Percentiles rank a stretch among this genome's conserved stretches.
These are phyloP conservation scores for Xiphydria camelus DNA, from an alignment of 2,888 invertebrate species.

Conservation along the genomic window DNA sequence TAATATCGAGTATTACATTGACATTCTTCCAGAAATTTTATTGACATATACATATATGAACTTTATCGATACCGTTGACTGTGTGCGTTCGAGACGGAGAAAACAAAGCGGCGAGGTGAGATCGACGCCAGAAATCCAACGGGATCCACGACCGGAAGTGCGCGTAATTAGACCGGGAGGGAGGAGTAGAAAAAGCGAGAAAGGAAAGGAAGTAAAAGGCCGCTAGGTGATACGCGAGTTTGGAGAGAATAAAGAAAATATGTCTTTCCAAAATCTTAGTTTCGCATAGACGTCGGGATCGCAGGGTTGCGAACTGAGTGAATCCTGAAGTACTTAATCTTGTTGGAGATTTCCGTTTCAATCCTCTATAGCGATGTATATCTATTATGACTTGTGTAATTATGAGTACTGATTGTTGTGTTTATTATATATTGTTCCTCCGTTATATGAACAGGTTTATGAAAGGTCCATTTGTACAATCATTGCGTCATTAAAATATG, in stretches of 20 bases:
- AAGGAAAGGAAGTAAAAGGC: slow-evolving; percentile 20
- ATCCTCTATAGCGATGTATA: too few species aligned
- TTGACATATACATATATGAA: slow-evolving; percentile 46
- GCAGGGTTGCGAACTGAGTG: too few species aligned
- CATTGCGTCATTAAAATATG: slow-evolving; percentile 58
- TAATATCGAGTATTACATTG: slow-evolving; percentile 42
- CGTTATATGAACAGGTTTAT: slow-evolving; percentile 49
- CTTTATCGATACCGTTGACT: slow-evolving; percentile 55
- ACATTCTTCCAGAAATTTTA: slow-evolving; percentile 52
- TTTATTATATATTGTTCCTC: slow-evolving; percentile 56
- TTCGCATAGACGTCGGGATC: too few species aligned
- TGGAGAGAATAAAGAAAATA: slow-evolving; percentile 11
- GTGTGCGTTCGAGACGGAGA: slow-evolving; percentile 18
- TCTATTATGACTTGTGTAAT: background rate
- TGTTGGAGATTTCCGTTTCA: too few species aligned
- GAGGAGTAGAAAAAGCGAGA: background rate
- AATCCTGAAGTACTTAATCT: too few species aligned
- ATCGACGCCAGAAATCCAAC: too few species aligned
- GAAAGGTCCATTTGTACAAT: slow-evolving; percentile 58
- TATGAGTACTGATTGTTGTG: slow-evolving; percentile 39
- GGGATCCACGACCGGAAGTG: background rate
- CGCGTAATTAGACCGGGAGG: slow-evolving; percentile 24
- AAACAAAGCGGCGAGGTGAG: too few species aligned
- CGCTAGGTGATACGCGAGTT: slow-evolving; percentile 7
- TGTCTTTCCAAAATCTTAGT: too few species aligned